phyloP scores from a whole-genome alignment of 2,888 invertebrate genomes.

The Frankliniella fusca region DNA sequence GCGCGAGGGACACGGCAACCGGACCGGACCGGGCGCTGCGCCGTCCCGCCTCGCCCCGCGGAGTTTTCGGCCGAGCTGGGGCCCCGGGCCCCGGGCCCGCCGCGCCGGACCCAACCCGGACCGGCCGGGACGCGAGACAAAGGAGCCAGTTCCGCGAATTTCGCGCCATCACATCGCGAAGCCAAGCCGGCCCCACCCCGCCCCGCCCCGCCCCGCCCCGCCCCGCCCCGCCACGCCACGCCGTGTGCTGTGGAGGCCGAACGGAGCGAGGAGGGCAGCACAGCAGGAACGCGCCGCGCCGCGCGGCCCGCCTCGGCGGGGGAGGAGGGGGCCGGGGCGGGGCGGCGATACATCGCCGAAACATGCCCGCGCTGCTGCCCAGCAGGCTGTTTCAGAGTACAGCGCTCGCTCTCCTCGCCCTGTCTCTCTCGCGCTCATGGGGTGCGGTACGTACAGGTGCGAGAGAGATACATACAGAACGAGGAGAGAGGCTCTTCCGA shows the following conservation, averaged over 20 bases:
- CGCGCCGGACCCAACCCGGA: too few relatives aligned
- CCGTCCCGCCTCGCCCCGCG: slow-evolving; percentile 41
- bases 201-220: background rate
- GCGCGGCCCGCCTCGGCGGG: background rate
- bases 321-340: background rate
- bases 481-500: too few relatives aligned
- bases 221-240: too few relatives aligned
- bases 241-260: background rate
- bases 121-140: background rate
- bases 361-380: too few relatives aligned
- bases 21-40: background rate
- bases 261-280: background rate
- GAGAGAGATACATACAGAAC: too few relatives aligned
- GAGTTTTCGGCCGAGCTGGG: slow-evolving; percentile 39
- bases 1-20: background rate
- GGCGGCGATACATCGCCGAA: too few relatives aligned
- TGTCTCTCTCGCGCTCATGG: too few relatives aligned
- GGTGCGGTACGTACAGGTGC: too few relatives aligned
- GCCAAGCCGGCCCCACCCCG: background rate
- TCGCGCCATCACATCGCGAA: slow-evolving; percentile 28
- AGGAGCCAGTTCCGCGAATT: slow-evolving; percentile 24
- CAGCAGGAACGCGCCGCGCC: background rate
- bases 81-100: slow-evolving; percentile 29
- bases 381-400: too few relatives aligned
- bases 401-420: too few relatives aligned